Conservation (phyloP, 2,797 vertebrate genomes). For the Anguilla obscura region DNA sequence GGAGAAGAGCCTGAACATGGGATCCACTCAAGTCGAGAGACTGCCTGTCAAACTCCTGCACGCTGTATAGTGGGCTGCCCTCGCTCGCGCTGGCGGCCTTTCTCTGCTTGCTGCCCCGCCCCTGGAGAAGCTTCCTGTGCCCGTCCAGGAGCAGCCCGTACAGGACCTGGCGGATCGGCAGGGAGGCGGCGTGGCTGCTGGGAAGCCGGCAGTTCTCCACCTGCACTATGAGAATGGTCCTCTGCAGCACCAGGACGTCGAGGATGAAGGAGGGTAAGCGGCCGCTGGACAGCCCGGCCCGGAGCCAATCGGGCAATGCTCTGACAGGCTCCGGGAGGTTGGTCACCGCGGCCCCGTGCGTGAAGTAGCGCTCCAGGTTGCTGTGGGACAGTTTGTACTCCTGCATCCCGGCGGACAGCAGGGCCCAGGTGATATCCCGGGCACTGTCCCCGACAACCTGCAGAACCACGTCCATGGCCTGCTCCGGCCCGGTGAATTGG, state of each 20-base stretch:
- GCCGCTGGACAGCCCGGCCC: slow-evolving; percentile 65
- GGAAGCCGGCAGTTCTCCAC: slow-evolving; percentile 84
- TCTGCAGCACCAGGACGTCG: slow-evolving; percentile 76
- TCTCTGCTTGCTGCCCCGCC: slow-evolving; percentile 33
- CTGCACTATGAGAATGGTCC: slow-evolving; percentile 80
- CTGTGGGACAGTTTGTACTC: slow-evolving; percentile 78
- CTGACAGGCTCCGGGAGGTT: slow-evolving; percentile 50
- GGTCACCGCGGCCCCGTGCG: slow-evolving; percentile 49
- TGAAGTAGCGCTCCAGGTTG: slow-evolving; percentile 78
- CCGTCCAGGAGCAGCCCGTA: slow-evolving; percentile 79
- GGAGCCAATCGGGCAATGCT: slow-evolving; percentile 74
- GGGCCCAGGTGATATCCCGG: slow-evolving; percentile 57
- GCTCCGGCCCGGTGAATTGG: slow-evolving; percentile 64
- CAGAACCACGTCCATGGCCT: slow-evolving; percentile 77
- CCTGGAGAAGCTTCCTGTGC: slow-evolving; percentile 11
- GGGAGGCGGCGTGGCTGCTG: slow-evolving; percentile 76
- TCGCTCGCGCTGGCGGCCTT: slow-evolving; percentile 44
- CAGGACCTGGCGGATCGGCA: slow-evolving; percentile 78
- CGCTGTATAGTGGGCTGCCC: slow-evolving; percentile 35
- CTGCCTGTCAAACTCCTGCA: slow-evolving; percentile 84
- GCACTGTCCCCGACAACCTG: slow-evolving; percentile 64
- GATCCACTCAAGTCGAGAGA: slow-evolving; percentile 78
- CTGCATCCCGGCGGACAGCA: slow-evolving; percentile 73
- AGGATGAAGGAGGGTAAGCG: slow-evolving; percentile 74
- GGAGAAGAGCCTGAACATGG: slow-evolving; percentile 60